Conservation (phyloP, 2,888 invertebrate species). For the Chaetoderma sp. region DNA sequence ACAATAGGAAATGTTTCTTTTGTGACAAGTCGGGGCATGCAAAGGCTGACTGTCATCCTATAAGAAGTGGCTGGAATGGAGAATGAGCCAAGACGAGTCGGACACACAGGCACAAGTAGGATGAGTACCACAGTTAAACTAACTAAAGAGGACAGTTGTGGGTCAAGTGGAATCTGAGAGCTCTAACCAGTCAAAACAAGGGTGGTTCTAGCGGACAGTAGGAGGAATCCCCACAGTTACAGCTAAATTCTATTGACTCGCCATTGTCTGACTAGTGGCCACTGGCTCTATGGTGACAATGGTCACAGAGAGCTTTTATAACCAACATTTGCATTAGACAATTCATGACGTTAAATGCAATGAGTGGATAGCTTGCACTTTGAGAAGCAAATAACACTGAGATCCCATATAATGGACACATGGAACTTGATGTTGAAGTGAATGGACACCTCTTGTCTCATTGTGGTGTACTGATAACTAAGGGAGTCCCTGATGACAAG, state of each 20-base stretch:
- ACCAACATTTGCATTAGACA: not conserved
- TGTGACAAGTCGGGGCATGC: not conserved
- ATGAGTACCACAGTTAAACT: not conserved
- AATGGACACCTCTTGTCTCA: not conserved
- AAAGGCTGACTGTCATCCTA: not conserved
- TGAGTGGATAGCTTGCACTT: not conserved
- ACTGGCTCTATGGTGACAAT: not conserved
- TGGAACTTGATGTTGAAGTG: conserved; percentile 11
- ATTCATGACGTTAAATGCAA: not conserved
- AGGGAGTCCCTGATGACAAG: not conserved
- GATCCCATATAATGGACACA: conserved; percentile 16
- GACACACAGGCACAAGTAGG: not conserved
- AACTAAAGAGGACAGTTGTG: not conserved
- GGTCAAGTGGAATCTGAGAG: not conserved
- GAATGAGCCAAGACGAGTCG: too few relatives aligned
- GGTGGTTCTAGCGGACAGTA: not conserved
- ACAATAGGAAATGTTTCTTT: not conserved
- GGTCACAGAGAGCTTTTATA: not conserved
- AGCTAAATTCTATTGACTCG: not conserved
- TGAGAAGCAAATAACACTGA: conserved; percentile 8
- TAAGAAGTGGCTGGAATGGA: not conserved
- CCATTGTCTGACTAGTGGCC: not conserved
- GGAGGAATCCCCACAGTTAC: not conserved
- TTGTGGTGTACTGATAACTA: conserved; percentile 3
- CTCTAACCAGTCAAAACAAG: not conserved